A percentile compares a stretch with the other conserved stretches of the same genome.
These are phyloP conservation scores for Hycleus cichorii DNA, from an alignment of 1,140 invertebrate species.

Conservation along the genomic window DNA sequence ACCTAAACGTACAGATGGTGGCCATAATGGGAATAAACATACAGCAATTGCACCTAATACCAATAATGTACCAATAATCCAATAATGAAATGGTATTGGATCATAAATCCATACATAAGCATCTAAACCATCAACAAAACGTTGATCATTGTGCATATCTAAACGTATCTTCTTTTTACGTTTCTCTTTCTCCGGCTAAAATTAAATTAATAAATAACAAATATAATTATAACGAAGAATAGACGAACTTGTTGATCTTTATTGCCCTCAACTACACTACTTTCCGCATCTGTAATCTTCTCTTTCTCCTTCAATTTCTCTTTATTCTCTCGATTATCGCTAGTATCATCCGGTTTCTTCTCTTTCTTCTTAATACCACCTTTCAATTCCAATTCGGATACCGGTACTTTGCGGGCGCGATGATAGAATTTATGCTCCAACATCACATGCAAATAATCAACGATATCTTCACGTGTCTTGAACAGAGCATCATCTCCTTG, in stretches of 20 bases:
- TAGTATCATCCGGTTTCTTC: slow-evolving; percentile 44
- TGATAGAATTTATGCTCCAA: slow-evolving; percentile 92
- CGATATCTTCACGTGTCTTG: slow-evolving; percentile 68
- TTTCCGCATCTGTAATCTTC: slow-evolving; percentile 38
- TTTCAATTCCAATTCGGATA: slow-evolving; percentile 66
- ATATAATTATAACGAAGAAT: not conserved
- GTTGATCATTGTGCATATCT: slow-evolving; percentile 93
- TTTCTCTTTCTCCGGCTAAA: slow-evolving; percentile 48
- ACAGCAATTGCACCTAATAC: slow-evolving; percentile 91
- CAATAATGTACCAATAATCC: slow-evolving; percentile 85
- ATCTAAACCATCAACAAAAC: slow-evolving; percentile 87
- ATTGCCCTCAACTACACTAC: slow-evolving; percentile 37
- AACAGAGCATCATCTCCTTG: slow-evolving; percentile 72
- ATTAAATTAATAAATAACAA: slow-evolving; percentile 2
- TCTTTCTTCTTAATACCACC: slow-evolving; percentile 56
- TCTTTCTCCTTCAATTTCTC: slow-evolving; percentile 32
- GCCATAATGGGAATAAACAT: slow-evolving; percentile 98
- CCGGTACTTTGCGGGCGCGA: slow-evolving; percentile 81
- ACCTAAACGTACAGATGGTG: slow-evolving; percentile 82
- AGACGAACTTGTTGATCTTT: slow-evolving; percentile 21
- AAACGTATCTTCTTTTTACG: slow-evolving; percentile 67
- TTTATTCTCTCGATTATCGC: slow-evolving; percentile 36
- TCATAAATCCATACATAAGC: slow-evolving; percentile 99
- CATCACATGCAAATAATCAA: slow-evolving; percentile 77
- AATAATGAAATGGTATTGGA: slow-evolving; percentile 93